Percentiles rank a stretch among this genome's conserved stretches.
phyloP scores from a whole-genome alignment of 2,113 vertebrate species.

The Mirza zaza region DNA sequence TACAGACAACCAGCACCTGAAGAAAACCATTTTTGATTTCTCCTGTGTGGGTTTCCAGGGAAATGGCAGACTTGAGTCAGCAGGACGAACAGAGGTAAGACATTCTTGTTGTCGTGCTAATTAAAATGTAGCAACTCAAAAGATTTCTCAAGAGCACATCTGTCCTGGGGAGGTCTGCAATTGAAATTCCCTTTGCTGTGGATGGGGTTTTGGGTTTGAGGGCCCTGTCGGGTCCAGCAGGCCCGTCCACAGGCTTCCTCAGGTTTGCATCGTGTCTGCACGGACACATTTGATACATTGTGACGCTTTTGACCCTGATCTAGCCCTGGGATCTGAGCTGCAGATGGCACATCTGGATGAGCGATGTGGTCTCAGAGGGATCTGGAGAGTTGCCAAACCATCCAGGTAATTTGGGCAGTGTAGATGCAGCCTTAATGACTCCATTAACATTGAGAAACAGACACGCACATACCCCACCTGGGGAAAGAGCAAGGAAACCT shows the following conservation, averaged over 20 bases:
- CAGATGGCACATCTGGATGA: neutral
- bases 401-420: neutral
- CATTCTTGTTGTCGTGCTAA: neutral
- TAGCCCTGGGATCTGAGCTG: neutral
- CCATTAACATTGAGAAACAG: neutral
- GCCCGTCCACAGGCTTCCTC: neutral
- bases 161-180: neutral
- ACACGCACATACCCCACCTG: rapidly evolving
- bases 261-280: neutral
- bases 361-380: neutral
- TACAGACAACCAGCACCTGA: conserved; percentile 85
- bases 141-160: neutral
- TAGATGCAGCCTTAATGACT: neutral
- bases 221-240: neutral
- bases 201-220: neutral
- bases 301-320: neutral
- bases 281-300: rapidly evolving
- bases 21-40: conserved; percentile 79
- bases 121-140: neutral
- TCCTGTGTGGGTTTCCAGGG: conserved; percentile 60
- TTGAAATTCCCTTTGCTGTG: neutral
- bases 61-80: conserved; percentile 59
- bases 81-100: conserved; percentile 77
- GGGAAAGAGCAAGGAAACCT: neutral
- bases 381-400: neutral